A percentile compares a stretch with the other conserved stretches of the same genome.
These are phyloP conservation scores for Corynorhinus townsendii DNA, from an alignment of 2,113 vertebrate species.

Conservation along the genomic window DNA sequence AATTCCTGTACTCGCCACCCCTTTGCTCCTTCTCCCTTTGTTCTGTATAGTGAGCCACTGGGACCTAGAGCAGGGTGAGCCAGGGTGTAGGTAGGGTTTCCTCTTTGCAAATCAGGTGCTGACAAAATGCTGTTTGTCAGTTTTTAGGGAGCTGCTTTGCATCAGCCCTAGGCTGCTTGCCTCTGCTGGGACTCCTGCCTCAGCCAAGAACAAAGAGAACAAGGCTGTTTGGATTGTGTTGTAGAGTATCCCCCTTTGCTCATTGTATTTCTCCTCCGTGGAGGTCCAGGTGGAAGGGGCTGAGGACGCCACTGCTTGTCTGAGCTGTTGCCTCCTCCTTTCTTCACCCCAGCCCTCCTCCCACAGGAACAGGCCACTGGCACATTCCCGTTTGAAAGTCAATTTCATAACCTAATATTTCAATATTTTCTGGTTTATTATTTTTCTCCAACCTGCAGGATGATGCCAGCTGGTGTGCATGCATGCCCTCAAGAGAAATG, in stretches of 20 bases:
- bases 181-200: background rate
- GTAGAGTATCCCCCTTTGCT: background rate
- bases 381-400: slow-evolving; percentile 62
- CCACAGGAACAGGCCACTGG: slow-evolving; percentile 43
- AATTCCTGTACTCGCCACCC: background rate
- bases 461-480: slow-evolving; percentile 55
- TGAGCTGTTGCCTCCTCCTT: background rate
- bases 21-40: background rate
- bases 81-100: background rate
- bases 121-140: background rate
- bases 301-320: background rate
- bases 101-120: background rate
- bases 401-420: slow-evolving; percentile 65
- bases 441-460: slow-evolving; percentile 64
- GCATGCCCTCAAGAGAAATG: slow-evolving; percentile 42
- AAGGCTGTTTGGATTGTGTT: background rate
- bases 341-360: background rate
- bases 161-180: background rate
- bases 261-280: background rate
- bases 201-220: background rate
- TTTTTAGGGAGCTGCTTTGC: background rate
- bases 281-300: background rate
- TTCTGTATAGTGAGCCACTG: background rate
- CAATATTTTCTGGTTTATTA: slow-evolving; percentile 45
- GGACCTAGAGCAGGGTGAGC: background rate